Evolutionary conservation across 2,888 invertebrate genomes (phyloP).

Genomic region (Heteromurus nitidus): DNA sequence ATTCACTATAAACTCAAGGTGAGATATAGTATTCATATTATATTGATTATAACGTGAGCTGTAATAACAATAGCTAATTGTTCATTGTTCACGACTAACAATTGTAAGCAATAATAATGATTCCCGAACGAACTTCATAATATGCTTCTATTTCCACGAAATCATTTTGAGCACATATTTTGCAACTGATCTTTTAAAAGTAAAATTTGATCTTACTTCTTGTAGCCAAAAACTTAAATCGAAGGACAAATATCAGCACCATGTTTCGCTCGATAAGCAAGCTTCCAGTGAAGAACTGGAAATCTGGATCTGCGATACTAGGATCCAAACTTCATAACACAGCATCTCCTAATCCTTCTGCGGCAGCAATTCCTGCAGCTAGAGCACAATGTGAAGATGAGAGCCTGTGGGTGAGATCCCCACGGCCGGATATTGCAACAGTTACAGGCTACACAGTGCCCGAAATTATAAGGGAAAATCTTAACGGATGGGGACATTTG

Average conservation of each 20-base stretch:
- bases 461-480: slow-evolving; percentile 63
- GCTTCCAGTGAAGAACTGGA: slow-evolving; percentile 1
- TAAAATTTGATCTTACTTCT: too few species aligned
- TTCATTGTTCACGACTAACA: too few species aligned
- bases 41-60: too few species aligned
- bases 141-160: too few species aligned
- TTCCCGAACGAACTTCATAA: too few species aligned
- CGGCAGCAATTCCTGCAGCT: slow-evolving; percentile 26
- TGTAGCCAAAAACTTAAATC: too few species aligned
- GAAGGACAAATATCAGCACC: not conserved
- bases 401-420: slow-evolving; percentile 59
- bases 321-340: slow-evolving; percentile 27
- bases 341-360: slow-evolving; percentile 14
- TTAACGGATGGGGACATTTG: slow-evolving; percentile 64
- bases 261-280: not conserved
- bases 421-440: slow-evolving; percentile 42
- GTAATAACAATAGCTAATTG: too few species aligned
- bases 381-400: slow-evolving; percentile 37
- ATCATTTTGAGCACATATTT: too few species aligned
- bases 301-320: not conserved
- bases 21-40: too few species aligned
- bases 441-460: slow-evolving; percentile 66
- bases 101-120: too few species aligned
- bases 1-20: too few species aligned
- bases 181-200: too few species aligned